Base-by-base conservation (phyloP, 2,888 invertebrate species). In the Unio delphinus region DNA sequence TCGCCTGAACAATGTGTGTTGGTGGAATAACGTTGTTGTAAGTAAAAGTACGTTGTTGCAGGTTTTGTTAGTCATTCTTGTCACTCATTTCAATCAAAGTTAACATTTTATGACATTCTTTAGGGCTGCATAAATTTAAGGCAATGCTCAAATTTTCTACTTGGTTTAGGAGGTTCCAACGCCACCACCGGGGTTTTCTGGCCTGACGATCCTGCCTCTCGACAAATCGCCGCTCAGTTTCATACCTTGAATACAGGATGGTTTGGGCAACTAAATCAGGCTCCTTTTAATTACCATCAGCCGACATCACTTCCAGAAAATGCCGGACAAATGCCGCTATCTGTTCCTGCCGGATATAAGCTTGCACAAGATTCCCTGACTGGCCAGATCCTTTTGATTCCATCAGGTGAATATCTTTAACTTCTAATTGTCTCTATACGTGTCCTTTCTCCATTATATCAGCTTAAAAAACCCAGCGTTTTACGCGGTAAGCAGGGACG, bases 361-460 rank as follows among this genome's bases (percentile, higher is more conserved):
- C 92, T 96, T 86, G 94, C 95, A 65, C 93, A 96, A 76, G 96
- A 96, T 89, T 95, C 96, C 55, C 92, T 94, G 30, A 95, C 95
- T 5, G 96, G 96, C 62, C 95, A 95, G 82, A 92, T 95, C 74
- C 92, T 95, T 78, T 93, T 86, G 64, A 81, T 85, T 68, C 86
- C 86, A 1, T 68, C 78, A 64, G 78, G 82, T 80, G 68, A 57
- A 57, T 65, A 57, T 17, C 15, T 45, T 3, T 15, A 45, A 45
- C 45, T 45, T 45, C 45, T 45, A 11, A 11, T 11, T 45, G 0
- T 45, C 45, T 45, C 45, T 45, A 45, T 15, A 45, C 3, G 2
- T 15, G 11, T 45, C 15, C 15, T 4, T 15, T 45, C 15, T 45
- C 3, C 45, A 15, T 15, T 45, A 11, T 45, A 68, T 45, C 45